These are phyloP conservation scores for Aspidoscelis tigris DNA, from an alignment of 2,113 vertebrate species.

Conservation along the genomic window DNA sequence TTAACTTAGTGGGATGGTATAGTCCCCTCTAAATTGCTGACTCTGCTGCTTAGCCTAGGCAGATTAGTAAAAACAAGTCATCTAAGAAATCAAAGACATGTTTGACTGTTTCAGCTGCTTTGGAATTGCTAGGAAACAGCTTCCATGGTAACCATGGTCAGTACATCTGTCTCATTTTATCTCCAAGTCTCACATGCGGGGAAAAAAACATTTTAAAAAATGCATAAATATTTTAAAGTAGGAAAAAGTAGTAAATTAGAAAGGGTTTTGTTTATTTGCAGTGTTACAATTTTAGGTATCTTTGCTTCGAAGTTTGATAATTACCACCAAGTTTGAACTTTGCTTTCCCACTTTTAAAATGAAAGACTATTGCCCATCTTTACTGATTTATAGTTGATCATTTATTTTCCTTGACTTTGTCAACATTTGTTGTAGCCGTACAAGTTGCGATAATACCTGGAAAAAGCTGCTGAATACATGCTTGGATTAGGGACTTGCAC, in stretches of 20 bases:
- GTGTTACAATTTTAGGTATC: slow-evolving; percentile 51
- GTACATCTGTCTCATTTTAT: slow-evolving; percentile 81
- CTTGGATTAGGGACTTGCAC: too few relatives aligned
- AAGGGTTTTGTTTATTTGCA: slow-evolving; percentile 57
- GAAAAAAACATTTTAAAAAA: slow-evolving; percentile 67
- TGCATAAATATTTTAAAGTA: slow-evolving; percentile 55
- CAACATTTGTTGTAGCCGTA: slow-evolving; percentile 58
- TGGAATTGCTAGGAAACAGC: slow-evolving; percentile 81
- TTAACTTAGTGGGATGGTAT: too few relatives aligned
- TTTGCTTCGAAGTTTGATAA: slow-evolving; percentile 54
- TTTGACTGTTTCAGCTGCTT: slow-evolving; percentile 75
- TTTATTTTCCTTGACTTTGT: slow-evolving; percentile 48
- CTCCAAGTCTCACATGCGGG: slow-evolving; percentile 68
- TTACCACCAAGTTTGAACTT: slow-evolving; percentile 36
- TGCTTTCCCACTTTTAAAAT: slow-evolving; percentile 41
- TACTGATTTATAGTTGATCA: slow-evolving; percentile 19
- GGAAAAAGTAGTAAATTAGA: slow-evolving; percentile 52
- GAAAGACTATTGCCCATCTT: slow-evolving; percentile 26
- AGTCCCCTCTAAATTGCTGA: slow-evolving; percentile 57
- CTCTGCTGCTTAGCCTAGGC: slow-evolving; percentile 65
- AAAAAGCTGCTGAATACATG: slow-evolving; percentile 33
- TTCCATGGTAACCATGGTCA: slow-evolving; percentile 83
- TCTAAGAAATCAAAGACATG: slow-evolving; percentile 62
- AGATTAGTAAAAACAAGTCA: slow-evolving; percentile 72
- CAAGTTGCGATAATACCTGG: slow-evolving; percentile 41